Evolutionary conservation across 2,113 vertebrate genomes (phyloP).

Genomic region (Cyanoramphus novaezelandiae): DNA sequence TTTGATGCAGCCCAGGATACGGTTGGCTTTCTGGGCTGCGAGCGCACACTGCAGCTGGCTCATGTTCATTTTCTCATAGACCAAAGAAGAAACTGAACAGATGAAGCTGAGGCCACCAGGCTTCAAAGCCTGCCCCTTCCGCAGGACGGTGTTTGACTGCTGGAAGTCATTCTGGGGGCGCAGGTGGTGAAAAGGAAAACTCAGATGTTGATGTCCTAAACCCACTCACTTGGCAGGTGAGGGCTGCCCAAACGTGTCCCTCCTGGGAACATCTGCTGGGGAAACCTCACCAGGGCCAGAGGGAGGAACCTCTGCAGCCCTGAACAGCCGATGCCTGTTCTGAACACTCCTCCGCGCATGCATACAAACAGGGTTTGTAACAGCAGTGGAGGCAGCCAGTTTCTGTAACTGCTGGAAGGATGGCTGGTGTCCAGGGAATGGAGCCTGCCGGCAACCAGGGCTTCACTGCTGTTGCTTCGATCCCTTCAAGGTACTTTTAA

Average conservation of each 20-base stretch:
- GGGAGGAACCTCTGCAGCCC: no score
- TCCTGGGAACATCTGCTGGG: not conserved
- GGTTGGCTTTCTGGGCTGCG: no score
- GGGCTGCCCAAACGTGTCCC: not conserved
- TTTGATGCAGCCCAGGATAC: no score
- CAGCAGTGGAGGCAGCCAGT: accelerated
- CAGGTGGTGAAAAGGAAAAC: no score
- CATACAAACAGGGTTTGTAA: no score
- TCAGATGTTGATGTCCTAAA: not conserved
- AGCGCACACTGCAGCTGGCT: no score
- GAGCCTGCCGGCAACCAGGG: accelerated
- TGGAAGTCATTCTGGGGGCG: not conserved
- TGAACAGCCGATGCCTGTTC: not conserved
- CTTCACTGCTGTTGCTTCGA: not conserved
- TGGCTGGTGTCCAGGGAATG: accelerated
- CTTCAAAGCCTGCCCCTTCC: not conserved
- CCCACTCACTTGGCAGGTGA: not conserved
- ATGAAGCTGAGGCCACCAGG: not conserved
- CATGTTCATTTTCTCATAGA: no score
- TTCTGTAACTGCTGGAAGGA: not conserved
- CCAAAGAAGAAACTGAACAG: no score
- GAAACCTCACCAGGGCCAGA: no score
- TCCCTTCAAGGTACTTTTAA: not conserved
- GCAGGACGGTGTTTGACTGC: not conserved
- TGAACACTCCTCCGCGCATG: accelerated